Base-by-base conservation (phyloP, 2,888 invertebrate species). In the Morpho deidamia region DNA sequence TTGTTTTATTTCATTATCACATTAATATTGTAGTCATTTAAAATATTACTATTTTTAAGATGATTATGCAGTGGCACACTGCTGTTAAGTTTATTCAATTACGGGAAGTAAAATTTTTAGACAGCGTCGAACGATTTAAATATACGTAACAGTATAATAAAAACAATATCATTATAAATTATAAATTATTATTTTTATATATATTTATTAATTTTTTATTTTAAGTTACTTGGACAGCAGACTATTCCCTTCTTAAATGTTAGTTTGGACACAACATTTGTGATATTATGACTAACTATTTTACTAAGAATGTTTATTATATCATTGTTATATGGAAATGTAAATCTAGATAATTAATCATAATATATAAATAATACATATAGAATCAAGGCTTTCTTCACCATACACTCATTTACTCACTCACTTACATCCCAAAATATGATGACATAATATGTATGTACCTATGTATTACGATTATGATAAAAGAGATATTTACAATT, bases 1-100 rank as follows among this genome's bases (percentile, higher is more conserved):
- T 73, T 68, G 64, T 74, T 84, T 86, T 86, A 84, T 84, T 85
- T 72, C 75, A 80, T 69, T 76, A 82, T 83, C 80, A 87, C 86
- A 87, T 77, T 11, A 35, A 67, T 71, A 63, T 62, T 55, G 23
- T 23, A 23, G 54, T 65, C 57, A 69, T 69, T 67, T 48, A 35
- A 54, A 48, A 40, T 53, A 55, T 50, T n/a, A 59, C 48, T 51
- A 49, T 55, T 51, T 53, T 51, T 64, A 63, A 69, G 68, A 64
- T 67, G 69, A 63, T 67, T 67, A 61, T 65, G 74, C 76, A 79
- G 80, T 71, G 67, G 70, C 71, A 77, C 44, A 75, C 79, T 79
- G 78, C 81, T 62, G 64, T 74, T 66, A 70, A 71, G 61, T 64
- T 61, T 44, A 11, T 48, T 43, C 32, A 48, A 11, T 32, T 40